Base-by-base conservation (phyloP, 2,888 invertebrate species). In the Pteria penguin region DNA sequence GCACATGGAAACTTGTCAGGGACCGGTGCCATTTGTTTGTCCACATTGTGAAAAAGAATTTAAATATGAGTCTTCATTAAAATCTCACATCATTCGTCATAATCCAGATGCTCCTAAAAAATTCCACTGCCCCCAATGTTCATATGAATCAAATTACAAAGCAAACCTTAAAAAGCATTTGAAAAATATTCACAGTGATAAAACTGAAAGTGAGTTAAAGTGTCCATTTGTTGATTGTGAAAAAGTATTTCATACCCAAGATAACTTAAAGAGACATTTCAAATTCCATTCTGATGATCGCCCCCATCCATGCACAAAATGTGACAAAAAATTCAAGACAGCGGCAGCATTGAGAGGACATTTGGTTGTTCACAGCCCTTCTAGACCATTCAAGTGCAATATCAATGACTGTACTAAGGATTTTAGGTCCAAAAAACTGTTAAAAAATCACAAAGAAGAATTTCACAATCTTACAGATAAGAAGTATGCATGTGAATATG, bases 51-150 rank as follows among this genome's bases (percentile, higher is more conserved):
- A 84, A 66, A 90, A 90, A 75, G 88, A 88, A 73, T 91, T 90
- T 82, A 89, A 89, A 72, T 91, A 90, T 76, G 88, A 90, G 76
- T 91, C 90, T 61, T 87, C 88, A 52, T 76, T 90, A 33, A 86
- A 86, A 78, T 85, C 86, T 70, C 91, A 91, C 76, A 82, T 87
- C 55, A 85, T 86, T 69, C 86, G 88, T 24, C 89, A 89, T 81
- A 87, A 87, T 81, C 89, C 90, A 27, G 88, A 88, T 68, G 84
- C 86, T 77, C 88, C 89, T 29, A 89, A 90, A 82, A 84, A 82
- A 54, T 88, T 87, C 78, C 83, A 84, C 71, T 89, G 89, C 78
- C 74, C 82, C 31, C 84, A 86, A 76, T 89, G 90, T 82, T 81
- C 84, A 66, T 90, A 89, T 77, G 83, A 86, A 72, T 87, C 88